Conservation (phyloP, 2,888 invertebrate genomes). For the Strigamia crassipes region DNA sequence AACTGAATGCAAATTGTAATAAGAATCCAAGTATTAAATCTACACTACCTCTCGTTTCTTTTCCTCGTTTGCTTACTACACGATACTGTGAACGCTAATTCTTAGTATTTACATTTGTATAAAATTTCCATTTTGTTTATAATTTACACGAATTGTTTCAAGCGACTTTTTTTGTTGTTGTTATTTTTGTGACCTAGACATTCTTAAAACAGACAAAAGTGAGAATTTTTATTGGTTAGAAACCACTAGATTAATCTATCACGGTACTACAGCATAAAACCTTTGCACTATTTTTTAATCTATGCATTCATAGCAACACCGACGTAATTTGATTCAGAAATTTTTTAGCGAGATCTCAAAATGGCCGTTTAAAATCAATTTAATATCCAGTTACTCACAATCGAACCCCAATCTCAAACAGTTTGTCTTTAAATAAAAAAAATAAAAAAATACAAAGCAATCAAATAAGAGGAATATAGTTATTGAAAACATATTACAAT, state of each 20-base stretch:
- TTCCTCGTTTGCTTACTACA: slow-evolving; percentile 13
- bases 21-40: slow-evolving; percentile 21
- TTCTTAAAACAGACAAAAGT: slow-evolving; percentile 3
- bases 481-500: background rate
- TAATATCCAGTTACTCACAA: background rate
- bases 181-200: slow-evolving; percentile 10
- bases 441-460: background rate
- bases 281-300: background rate
- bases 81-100: slow-evolving; percentile 5
- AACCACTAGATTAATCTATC: slow-evolving; percentile 13
- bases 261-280: slow-evolving; percentile 8
- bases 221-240: slow-evolving; percentile 16
- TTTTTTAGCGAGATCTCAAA: slow-evolving; percentile 11
- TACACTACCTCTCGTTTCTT: slow-evolving; percentile 11
- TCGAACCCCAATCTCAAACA: background rate
- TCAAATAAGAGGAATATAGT: background rate
- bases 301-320: slow-evolving; percentile 5
- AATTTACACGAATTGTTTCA: background rate
- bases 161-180: no score
- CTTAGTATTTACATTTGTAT: background rate
- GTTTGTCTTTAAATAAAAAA: background rate
- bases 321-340: slow-evolving; percentile 1
- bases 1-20: background rate
- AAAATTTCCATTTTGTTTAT: background rate
- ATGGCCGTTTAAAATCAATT: background rate